These are phyloP conservation scores for Melanerpes aurifrons DNA, from an alignment of 2,113 vertebrate genomes.

Conservation along the genomic window DNA sequence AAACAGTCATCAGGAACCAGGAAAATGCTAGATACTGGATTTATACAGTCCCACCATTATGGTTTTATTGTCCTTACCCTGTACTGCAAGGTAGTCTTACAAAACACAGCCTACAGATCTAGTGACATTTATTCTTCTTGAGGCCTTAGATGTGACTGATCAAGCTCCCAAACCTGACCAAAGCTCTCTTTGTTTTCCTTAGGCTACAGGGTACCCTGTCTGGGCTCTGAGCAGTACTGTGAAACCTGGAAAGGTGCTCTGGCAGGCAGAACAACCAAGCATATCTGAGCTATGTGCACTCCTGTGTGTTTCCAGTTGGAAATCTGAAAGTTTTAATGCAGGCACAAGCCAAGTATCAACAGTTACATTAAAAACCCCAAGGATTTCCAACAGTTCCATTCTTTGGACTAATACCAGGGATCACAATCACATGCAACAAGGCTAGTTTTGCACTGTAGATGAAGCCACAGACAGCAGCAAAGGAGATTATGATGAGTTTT, in stretches of 20 bases:
- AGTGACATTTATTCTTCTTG: background rate
- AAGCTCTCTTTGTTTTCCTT: background rate
- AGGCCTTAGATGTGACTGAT: background rate
- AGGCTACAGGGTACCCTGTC: background rate
- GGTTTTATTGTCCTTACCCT: background rate
- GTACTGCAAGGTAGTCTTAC: background rate
- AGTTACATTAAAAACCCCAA: conserved; percentile 20
- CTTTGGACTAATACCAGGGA: conserved; percentile 28
- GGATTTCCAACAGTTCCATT: conserved; percentile 19
- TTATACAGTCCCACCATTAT: background rate
- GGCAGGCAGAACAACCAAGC: background rate
- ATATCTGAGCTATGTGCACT: background rate
- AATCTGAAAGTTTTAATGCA: conserved; percentile 43
- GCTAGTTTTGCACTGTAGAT: conserved; percentile 62
- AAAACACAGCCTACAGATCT: background rate
- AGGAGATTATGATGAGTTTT: background rate
- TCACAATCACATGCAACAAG: conserved; percentile 64
- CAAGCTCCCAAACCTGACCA: background rate
- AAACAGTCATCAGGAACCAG: background rate
- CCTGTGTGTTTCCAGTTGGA: background rate
- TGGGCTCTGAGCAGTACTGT: background rate
- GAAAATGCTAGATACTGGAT: background rate
- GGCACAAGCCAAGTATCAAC: background rate
- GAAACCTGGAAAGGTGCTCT: conserved; percentile 1
- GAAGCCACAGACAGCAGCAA: conserved; percentile 64